Conservation (phyloP, 2,113 vertebrate genomes). For the Tachycineta bicolor region DNA sequence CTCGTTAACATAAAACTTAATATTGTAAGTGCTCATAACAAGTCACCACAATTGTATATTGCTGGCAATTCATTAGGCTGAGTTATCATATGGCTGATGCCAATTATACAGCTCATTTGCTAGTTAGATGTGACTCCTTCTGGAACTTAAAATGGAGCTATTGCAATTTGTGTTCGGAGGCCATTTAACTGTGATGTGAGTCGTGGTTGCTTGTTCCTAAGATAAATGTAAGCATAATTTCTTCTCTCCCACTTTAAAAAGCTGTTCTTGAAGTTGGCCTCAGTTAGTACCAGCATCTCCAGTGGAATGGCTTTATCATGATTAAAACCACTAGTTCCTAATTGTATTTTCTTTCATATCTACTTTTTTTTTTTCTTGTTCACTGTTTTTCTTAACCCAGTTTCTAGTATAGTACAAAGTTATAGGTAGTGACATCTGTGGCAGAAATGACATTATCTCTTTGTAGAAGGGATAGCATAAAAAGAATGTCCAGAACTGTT, state of each 20-base stretch:
- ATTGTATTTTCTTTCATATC: background rate
- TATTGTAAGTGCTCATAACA: background rate
- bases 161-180: background rate
- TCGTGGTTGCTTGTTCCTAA: background rate
- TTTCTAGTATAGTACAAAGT: background rate
- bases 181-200: background rate
- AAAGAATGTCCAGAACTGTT: background rate
- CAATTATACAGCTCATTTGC: constrained; percentile 14
- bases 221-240: background rate
- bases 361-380: background rate
- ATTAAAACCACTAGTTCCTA: background rate
- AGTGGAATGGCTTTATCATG: background rate
- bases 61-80: background rate
- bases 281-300: background rate
- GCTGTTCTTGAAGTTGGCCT: background rate
- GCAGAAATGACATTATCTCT: background rate
- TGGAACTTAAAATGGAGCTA: background rate
- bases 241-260: background rate
- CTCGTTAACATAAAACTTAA: background rate
- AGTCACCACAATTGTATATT: background rate
- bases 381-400: background rate
- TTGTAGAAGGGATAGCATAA: background rate
- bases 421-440: background rate
- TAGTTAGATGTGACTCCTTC: background rate
- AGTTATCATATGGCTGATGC: background rate